Conservation (phyloP, 2,797 vertebrate genomes). For the Muscicapa striata region DNA sequence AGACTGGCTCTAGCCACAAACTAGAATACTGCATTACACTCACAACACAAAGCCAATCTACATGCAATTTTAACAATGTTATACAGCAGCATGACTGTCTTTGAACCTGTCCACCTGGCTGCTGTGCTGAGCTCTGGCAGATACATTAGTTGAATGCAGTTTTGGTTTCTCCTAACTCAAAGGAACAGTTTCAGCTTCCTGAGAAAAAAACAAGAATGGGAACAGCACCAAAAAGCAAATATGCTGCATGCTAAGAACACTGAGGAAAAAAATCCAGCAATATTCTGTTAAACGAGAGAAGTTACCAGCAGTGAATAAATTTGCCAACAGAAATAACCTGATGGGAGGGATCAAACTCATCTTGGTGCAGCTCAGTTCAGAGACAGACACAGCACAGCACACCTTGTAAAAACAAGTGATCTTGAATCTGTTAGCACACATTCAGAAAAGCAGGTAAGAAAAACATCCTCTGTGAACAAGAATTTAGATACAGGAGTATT, state of each 20-base stretch:
- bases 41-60: not conserved
- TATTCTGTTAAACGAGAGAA: not conserved
- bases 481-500: not conserved
- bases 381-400: not conserved
- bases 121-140: not conserved
- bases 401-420: not conserved
- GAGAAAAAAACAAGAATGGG: not conserved
- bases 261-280: not conserved
- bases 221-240: not conserved
- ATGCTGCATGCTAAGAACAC: not conserved
- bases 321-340: not conserved
- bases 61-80: not conserved
- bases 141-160: not conserved
- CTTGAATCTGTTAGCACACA: not conserved
- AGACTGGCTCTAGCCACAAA: not conserved
- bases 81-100: not conserved
- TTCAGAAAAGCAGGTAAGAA: not conserved
- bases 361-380: not conserved
- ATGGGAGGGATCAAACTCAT: not conserved
- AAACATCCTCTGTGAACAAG: not conserved
- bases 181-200: not conserved
- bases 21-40: not conserved
- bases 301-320: not conserved
- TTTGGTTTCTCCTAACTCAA: not conserved
- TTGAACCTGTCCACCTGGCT: not conserved